phyloP scores from a whole-genome alignment of 2,888 invertebrate species.

The Corythucha ciliata region DNA sequence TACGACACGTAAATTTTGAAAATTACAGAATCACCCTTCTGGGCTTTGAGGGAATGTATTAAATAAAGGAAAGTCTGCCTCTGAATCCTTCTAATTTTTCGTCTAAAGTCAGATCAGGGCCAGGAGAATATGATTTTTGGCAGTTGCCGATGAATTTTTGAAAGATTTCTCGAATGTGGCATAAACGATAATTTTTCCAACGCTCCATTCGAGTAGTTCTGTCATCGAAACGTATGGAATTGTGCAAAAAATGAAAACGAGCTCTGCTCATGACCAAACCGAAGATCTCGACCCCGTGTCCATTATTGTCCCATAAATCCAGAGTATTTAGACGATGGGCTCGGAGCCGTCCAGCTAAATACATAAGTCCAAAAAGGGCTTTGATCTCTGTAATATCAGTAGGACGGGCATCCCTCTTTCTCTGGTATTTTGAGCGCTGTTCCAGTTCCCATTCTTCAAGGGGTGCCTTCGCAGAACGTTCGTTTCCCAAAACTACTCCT shows the following conservation, averaged over 20 bases:
- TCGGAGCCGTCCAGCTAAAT: background rate
- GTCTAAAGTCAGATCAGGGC: background rate
- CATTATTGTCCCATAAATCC: constrained; percentile 9
- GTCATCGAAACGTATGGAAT: constrained; percentile 5
- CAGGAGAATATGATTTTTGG: constrained; percentile 6
- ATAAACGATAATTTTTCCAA: background rate
- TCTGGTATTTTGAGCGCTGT: background rate
- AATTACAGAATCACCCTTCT: too few relatives aligned
- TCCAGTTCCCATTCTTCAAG: background rate
- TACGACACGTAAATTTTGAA: too few relatives aligned
- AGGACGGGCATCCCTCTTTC: background rate
- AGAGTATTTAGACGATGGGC: background rate
- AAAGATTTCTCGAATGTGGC: constrained; percentile 4
- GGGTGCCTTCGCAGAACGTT: background rate
- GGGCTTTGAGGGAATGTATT: constrained; percentile 9
- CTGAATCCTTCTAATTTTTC: constrained; percentile 17
- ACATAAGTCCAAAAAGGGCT: background rate
- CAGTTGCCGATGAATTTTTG: constrained; percentile 1
- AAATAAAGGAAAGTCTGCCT: background rate
- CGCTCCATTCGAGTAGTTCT: background rate
- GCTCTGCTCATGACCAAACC: background rate
- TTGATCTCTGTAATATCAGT: constrained; percentile 5
- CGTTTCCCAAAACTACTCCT: too few relatives aligned
- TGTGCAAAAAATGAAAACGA: background rate
- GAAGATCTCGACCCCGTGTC: background rate